A percentile compares a stretch with the other conserved stretches of the same genome.
phyloP scores from a whole-genome alignment of 2,113 vertebrate species.

The Gadus macrocephalus region DNA sequence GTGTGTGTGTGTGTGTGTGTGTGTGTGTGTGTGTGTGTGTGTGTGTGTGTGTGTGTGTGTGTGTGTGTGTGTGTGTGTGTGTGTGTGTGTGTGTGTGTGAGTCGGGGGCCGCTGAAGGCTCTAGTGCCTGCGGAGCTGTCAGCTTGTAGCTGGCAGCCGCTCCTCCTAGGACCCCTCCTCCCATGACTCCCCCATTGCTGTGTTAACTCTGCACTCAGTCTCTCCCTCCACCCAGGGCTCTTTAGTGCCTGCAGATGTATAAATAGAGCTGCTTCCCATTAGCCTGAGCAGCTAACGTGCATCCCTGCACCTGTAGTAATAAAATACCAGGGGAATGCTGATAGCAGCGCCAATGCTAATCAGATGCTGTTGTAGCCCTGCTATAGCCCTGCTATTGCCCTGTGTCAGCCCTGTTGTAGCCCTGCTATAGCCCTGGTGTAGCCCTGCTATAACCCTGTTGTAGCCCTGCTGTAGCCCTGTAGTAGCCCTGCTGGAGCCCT shows the following conservation, averaged over 20 bases:
- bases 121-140: not conserved
- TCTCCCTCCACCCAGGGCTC: slow-evolving; percentile 60
- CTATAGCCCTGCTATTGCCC: too few species aligned
- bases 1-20: not conserved
- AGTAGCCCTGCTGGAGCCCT: slow-evolving; percentile 43
- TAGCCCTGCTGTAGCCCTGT: too few species aligned
- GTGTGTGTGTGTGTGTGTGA: not conserved
- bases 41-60: not conserved
- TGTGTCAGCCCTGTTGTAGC: too few species aligned
- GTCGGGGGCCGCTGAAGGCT: not conserved
- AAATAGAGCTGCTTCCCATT: slow-evolving; percentile 83
- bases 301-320: slow-evolving; percentile 84
- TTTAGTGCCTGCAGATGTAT: slow-evolving; percentile 82
- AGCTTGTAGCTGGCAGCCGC: not conserved
- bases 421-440: too few species aligned
- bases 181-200: slow-evolving; percentile 42
- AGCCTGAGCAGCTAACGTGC: slow-evolving; percentile 59
- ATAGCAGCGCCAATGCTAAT: slow-evolving; percentile 74
- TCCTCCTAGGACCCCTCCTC: slow-evolving; percentile 34
- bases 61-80: not conserved
- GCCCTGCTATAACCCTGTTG: too few species aligned
- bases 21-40: not conserved
- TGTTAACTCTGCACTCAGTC: slow-evolving; percentile 34
- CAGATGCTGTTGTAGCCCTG: slow-evolving; percentile 73
- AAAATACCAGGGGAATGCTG: slow-evolving; percentile 70